These are phyloP conservation scores for Molorchus minor DNA, from an alignment of 2,888 invertebrate genomes.

Conservation along the genomic window DNA sequence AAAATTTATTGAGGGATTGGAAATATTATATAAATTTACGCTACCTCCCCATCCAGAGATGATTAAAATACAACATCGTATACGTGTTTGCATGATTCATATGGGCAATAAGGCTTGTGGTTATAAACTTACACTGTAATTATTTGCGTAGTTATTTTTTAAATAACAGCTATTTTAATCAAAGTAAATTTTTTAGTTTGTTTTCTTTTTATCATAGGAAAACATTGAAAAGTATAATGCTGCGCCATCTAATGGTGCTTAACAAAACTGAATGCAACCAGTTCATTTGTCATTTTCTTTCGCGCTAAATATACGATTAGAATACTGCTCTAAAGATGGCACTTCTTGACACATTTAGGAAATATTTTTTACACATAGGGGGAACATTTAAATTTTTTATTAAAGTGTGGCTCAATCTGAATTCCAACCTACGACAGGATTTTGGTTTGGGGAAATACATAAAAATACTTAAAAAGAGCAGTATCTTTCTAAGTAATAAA, in stretches of 20 bases:
- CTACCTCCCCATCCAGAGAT: slow-evolving; percentile 59
- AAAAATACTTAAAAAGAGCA: too few species aligned
- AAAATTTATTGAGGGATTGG: slow-evolving; percentile 53
- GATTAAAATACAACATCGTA: slow-evolving; percentile 57
- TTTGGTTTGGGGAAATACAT: too few species aligned
- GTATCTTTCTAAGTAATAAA: too few species aligned
- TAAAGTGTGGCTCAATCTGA: too few species aligned
- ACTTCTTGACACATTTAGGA: neutral
- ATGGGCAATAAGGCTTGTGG: slow-evolving; percentile 50
- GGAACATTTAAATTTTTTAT: too few species aligned
- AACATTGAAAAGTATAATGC: too few species aligned
- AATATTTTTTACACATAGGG: too few species aligned
- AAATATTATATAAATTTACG: slow-evolving; percentile 53
- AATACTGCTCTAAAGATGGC: neutral
- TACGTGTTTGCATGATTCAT: slow-evolving; percentile 55
- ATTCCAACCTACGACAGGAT: too few species aligned
- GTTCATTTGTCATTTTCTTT: neutral
- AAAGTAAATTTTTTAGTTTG: neutral
- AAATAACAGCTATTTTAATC: neutral
- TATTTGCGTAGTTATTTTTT: slow-evolving; percentile 3
- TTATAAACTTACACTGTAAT: slow-evolving; percentile 37
- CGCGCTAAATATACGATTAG: neutral
- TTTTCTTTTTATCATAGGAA: neutral
- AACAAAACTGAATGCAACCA: too few species aligned
- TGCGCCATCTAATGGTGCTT: too few species aligned